Conservation (phyloP, 2,888 invertebrate genomes). For the Athalia cordata region DNA sequence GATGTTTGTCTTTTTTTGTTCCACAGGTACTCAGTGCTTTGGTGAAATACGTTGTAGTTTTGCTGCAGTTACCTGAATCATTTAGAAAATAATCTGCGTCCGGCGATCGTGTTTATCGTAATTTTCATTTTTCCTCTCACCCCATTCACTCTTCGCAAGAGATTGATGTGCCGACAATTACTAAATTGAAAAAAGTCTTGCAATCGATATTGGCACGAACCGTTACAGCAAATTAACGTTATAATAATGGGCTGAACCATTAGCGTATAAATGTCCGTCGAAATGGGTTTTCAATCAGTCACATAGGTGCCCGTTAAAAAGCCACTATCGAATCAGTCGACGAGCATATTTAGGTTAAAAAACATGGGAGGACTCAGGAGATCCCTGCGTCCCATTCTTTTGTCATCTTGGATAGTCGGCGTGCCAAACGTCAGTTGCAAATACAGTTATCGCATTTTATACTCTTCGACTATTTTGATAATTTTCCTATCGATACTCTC, state of each 20-base stretch:
- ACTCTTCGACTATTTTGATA: neutral
- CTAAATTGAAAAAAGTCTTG: no score
- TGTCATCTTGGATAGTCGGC: slow-evolving; percentile 28
- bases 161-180: no score
- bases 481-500: slow-evolving; percentile 6
- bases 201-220: no score
- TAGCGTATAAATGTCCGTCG: slow-evolving; percentile 10
- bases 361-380: neutral
- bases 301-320: no score
- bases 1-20: neutral
- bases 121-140: no score
- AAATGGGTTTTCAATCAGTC: neutral
- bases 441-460: neutral
- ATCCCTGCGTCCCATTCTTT: slow-evolving; percentile 18
- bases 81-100: no score
- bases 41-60: slow-evolving; percentile 8
- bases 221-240: no score
- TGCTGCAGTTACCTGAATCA: neutral
- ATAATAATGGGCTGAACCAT: neutral
- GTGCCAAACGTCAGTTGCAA: slow-evolving; percentile 15
- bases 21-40: neutral
- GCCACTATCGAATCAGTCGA: neutral
- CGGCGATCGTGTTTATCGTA: no score
- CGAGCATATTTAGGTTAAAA: neutral
- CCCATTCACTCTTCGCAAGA: no score